Conservation (phyloP, 1,140 invertebrate genomes). For the Rhopalosiphum maidis region DNA sequence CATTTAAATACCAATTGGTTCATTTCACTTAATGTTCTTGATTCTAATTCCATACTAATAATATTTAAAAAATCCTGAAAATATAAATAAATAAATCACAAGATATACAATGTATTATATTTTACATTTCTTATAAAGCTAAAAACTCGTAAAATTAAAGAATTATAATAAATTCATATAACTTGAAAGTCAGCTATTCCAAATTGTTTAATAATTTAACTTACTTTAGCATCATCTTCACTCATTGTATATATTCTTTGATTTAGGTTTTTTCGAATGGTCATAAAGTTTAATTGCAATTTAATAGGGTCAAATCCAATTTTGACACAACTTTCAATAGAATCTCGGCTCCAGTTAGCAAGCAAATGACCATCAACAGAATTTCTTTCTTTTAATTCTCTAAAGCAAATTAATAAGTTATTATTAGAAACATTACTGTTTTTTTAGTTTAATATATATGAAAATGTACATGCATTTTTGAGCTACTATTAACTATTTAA, state of each 20-base stretch:
- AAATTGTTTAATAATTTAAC: neutral
- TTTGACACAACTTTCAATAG: conserved; percentile 67
- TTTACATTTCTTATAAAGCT: neutral
- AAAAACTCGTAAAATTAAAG: neutral
- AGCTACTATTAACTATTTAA: no score
- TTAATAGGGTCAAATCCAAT: conserved; percentile 65
- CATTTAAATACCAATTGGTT: conserved; percentile 69
- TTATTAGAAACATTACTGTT: neutral
- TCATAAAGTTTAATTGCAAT: conserved; percentile 70
- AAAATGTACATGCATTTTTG: no score
- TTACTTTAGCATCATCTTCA: conserved; percentile 67
- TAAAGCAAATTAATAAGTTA: conserved; percentile 38
- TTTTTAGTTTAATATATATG: neutral
- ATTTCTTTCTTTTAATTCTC: conserved; percentile 64
- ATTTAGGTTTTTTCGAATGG: conserved; percentile 67
- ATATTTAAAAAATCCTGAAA: conserved; percentile 66
- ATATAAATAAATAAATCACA: neutral
- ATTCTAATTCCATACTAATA: conserved; percentile 65
- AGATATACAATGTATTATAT: neutral
- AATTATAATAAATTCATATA: neutral
- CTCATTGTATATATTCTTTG: conserved; percentile 68
- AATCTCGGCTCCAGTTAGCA: conserved; percentile 68
- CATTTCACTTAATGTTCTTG: conserved; percentile 66
- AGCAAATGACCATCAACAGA: conserved; percentile 65
- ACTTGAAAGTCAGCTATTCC: neutral